Percentiles rank a stretch among this genome's conserved stretches.
phyloP scores from a whole-genome alignment of 2,797 vertebrate species.

The Enteromius trimaculatus region DNA sequence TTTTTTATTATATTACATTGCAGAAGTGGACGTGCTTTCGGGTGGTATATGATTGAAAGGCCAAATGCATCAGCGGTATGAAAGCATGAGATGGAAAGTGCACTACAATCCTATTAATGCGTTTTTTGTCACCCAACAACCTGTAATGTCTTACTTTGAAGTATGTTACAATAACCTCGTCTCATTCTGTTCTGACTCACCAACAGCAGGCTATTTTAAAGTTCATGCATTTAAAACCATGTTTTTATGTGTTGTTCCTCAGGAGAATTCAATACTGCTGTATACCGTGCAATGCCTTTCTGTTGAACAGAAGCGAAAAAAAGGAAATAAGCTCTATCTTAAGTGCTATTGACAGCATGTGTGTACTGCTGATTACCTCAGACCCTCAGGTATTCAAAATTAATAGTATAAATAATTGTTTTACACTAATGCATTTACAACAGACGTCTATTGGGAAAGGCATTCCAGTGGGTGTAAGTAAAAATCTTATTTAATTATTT shows the following conservation, averaged over 20 bases:
- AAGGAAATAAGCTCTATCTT: neutral
- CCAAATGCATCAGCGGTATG: slow-evolving; percentile 12
- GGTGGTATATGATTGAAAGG: slow-evolving; percentile 17
- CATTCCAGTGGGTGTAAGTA: no score
- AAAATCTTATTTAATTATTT: no score
- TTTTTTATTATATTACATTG: neutral
- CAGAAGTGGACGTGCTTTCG: neutral
- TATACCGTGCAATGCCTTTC: neutral
- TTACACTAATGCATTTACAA: neutral
- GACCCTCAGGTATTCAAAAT: neutral
- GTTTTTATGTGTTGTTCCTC: slow-evolving; percentile 4
- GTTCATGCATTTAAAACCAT: slow-evolving; percentile 16
- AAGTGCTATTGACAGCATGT: neutral
- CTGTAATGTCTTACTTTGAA: neutral
- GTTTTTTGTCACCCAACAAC: slow-evolving; percentile 1
- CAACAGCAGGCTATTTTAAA: neutral
- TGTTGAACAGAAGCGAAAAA: neutral
- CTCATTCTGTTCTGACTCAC: neutral
- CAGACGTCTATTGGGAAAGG: no score
- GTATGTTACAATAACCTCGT: neutral
- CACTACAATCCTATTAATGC: slow-evolving; percentile 27
- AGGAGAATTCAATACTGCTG: neutral
- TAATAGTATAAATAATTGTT: neutral
- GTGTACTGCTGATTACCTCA: neutral
- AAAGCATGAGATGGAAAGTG: slow-evolving; percentile 5